Conservation (phyloP, 2,888 invertebrate genomes). For the Xanthorhoe spadicearia region DNA sequence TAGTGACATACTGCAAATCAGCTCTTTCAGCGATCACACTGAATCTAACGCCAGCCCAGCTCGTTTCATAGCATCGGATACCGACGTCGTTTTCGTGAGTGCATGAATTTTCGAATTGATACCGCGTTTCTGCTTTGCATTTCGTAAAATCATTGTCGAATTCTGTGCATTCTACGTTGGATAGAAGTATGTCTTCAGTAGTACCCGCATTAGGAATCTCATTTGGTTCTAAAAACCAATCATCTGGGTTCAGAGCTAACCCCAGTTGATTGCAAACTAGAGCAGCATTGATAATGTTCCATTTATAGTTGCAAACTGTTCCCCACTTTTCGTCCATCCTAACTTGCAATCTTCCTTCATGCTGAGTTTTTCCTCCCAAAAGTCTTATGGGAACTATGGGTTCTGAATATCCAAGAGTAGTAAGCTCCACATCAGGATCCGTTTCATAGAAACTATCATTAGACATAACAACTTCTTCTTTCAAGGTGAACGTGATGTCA, state of each 20-base stretch:
- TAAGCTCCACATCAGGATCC: conserved; percentile 85
- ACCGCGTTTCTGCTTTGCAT: conserved; percentile 91
- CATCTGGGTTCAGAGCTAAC: conserved; percentile 94
- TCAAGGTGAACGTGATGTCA: conserved; percentile 91
- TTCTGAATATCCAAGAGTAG: conserved; percentile 85
- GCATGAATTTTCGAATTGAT: conserved; percentile 95
- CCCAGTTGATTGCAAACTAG: conserved; percentile 98
- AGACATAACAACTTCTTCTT: conserved; percentile 89
- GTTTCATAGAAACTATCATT: conserved; percentile 87
- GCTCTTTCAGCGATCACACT: conserved; percentile 94
- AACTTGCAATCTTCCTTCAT: conserved; percentile 95
- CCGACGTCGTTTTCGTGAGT: conserved; percentile 95
- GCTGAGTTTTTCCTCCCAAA: conserved; percentile 90
- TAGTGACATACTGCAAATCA: conserved; percentile 93
- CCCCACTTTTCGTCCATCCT: conserved; percentile 96
- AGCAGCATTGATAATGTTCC: conserved; percentile 96
- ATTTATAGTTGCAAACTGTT: conserved; percentile 98
- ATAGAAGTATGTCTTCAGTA: conserved; percentile 90
- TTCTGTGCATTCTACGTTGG: conserved; percentile 95
- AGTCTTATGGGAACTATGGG: conserved; percentile 90
- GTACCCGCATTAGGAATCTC: conserved; percentile 92
- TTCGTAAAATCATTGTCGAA: conserved; percentile 95
- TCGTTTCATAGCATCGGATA: conserved; percentile 93
- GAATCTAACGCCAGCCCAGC: conserved; percentile 97
- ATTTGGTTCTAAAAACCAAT: conserved; percentile 93